Evolutionary conservation across 2,797 vertebrate species (phyloP), one percentile per base, ranked within the genome.

Genomic region (Clarias laeviceps): DNA sequence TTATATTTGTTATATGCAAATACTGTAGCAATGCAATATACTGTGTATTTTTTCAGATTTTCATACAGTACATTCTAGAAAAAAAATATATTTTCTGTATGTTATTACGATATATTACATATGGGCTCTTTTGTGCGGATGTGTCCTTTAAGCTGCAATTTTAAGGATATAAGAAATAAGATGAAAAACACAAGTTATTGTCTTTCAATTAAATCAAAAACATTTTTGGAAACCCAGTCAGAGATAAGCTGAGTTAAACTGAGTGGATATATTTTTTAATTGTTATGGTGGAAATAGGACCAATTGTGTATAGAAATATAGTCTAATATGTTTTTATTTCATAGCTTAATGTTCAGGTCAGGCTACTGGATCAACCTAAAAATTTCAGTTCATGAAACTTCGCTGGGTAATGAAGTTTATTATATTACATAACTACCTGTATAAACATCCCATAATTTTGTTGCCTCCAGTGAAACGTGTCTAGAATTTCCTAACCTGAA

Each of bases 401-500:
- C 12, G 29, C 11, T 50, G 20, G 45, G n/a, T 65, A 80, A 64
- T 40, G 27, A n/a, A 11, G 8, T 64, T 50, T 65, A 80, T 64
- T 40, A 20, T 80, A 27, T 64, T 45, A 12, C 11, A 12, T 50
- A 50, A 50, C 45, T 50, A 50, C 45, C 45, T 50, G 45, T 80
- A 5, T 27, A 65, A 80, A 62, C 22, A 79, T 40, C 59, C 6
- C 61, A 29, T 29, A 24, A 54, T 54, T 4, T 29, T 54, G 27
- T 80, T 66, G n/a, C 18, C 27, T 17, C 57, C 15, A 54, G 40
- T 62, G 34, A 5, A 4, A n/a, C 1, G 37, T 64, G 64, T 50
- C 78, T 45, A 66, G 40, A 66, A 66, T 79, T 62, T 22, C n/a
- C 76, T 79, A 61, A 40, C 76, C 4, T 61, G 74, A 78, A 78